Evolutionary conservation across 2,888 invertebrate genomes (phyloP).

Genomic region (Drosophila putrida): DNA sequence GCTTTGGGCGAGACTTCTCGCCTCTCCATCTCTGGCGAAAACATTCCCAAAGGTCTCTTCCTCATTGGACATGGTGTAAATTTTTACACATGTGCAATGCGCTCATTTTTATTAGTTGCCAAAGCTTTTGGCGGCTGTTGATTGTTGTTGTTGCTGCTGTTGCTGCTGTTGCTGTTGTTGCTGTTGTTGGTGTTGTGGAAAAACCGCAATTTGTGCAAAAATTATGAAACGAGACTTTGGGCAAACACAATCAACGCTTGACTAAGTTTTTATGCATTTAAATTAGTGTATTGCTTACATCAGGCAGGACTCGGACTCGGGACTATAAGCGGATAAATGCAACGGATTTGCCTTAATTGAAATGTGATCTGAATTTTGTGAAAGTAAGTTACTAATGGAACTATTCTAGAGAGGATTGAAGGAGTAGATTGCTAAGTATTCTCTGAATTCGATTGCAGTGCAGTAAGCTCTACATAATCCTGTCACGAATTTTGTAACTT

Average conservation of each 20-base stretch:
- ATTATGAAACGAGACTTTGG: slow-evolving; percentile 82
- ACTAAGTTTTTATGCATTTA: slow-evolving; percentile 77
- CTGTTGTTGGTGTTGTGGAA: slow-evolving; percentile 32
- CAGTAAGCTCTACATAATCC: slow-evolving; percentile 35
- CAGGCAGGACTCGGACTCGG: background rate
- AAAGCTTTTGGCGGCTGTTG: slow-evolving; percentile 61
- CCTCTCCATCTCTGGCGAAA: background rate
- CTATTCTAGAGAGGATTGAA: background rate
- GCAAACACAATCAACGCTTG: slow-evolving; percentile 82
- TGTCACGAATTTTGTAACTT: slow-evolving; percentile 40
- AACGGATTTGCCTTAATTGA: slow-evolving; percentile 42
- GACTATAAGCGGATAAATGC: slow-evolving; percentile 39
- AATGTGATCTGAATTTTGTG: slow-evolving; percentile 10
- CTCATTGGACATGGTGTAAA: slow-evolving; percentile 62
- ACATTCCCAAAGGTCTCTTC: slow-evolving; percentile 8
- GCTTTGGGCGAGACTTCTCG: slow-evolving; percentile 35
- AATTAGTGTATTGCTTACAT: slow-evolving; percentile 59
- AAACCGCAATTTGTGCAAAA: slow-evolving; percentile 82
- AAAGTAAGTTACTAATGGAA: slow-evolving; percentile 5
- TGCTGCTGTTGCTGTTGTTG: slow-evolving; percentile 23
- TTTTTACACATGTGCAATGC: slow-evolving; percentile 75
- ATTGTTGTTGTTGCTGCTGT: slow-evolving; percentile 21
- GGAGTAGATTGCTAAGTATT: background rate
- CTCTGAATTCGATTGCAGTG: slow-evolving; percentile 28
- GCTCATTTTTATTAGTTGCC: slow-evolving; percentile 75